phyloP scores from a whole-genome alignment of 2,888 invertebrate species.

The Volucella inanis region DNA sequence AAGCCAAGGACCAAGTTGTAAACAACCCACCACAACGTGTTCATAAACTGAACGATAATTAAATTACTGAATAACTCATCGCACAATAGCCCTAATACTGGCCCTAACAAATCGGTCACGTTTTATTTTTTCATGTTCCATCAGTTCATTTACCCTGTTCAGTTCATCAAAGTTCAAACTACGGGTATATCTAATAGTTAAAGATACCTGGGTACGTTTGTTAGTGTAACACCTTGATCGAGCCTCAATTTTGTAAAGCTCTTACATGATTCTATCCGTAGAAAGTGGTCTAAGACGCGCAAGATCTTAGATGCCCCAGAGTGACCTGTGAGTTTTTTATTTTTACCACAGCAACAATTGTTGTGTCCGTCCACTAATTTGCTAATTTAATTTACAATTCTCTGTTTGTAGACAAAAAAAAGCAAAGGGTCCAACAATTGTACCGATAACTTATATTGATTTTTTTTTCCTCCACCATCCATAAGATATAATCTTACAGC shows the following conservation, averaged over 20 bases:
- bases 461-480: no score
- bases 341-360: conserved; percentile 6
- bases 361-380: conserved; percentile 27
- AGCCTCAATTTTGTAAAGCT: no score
- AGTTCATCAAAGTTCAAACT: conserved; percentile 34
- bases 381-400: conserved; percentile 42
- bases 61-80: conserved; percentile 15
- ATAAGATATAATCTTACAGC: no score
- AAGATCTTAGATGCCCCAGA: neutral
- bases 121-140: neutral
- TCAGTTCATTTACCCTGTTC: neutral
- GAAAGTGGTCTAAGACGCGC: neutral
- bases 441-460: no score
- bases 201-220: no score
- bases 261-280: neutral
- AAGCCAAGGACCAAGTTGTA: conserved; percentile 9
- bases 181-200: no score
- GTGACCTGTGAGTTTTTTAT: conserved; percentile 3
- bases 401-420: conserved; percentile 11
- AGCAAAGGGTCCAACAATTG: neutral
- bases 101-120: conserved; percentile 21
- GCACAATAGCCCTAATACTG: conserved; percentile 1
- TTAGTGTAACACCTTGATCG: no score
- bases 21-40: neutral
- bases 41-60: conserved; percentile 21